phyloP scores from a whole-genome alignment of 2,888 invertebrate genomes.

The Orgyia antiqua region DNA sequence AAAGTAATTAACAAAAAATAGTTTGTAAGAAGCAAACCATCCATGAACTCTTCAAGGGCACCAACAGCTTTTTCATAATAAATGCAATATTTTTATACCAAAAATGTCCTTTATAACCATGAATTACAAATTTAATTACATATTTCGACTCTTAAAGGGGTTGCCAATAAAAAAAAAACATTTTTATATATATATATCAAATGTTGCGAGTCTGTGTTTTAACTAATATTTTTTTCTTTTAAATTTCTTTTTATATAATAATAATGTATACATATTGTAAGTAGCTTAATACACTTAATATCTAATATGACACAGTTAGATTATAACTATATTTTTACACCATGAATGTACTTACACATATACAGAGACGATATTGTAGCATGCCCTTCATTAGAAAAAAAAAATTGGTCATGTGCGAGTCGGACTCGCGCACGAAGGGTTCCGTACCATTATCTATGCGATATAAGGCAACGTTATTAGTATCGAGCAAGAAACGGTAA shows the following conservation, averaged over 20 bases:
- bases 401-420: too few relatives aligned
- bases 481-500: too few relatives aligned
- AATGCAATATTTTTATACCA: conserved; percentile 70
- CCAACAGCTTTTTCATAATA: conserved; percentile 43
- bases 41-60: conserved; percentile 66
- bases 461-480: too few relatives aligned
- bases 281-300: conserved; percentile 73
- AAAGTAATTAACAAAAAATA: conserved; percentile 73
- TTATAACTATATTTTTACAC: conserved; percentile 70
- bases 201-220: conserved; percentile 54
- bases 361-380: conserved; percentile 53
- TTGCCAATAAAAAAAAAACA: conserved; percentile 40
- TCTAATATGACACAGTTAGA: conserved; percentile 77
- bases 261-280: conserved; percentile 68
- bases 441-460: too few relatives aligned
- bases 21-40: conserved; percentile 63
- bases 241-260: conserved; percentile 63
- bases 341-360: conserved; percentile 73
- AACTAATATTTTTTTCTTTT: conserved; percentile 62
- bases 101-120: conserved; percentile 58
- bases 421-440: too few relatives aligned
- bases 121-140: conserved; percentile 74
- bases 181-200: conserved; percentile 32
- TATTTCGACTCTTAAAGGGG: conserved; percentile 39
- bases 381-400: conserved; percentile 24